phyloP scores from a whole-genome alignment of 2,888 invertebrate species.

The Cephus nigrinus region DNA sequence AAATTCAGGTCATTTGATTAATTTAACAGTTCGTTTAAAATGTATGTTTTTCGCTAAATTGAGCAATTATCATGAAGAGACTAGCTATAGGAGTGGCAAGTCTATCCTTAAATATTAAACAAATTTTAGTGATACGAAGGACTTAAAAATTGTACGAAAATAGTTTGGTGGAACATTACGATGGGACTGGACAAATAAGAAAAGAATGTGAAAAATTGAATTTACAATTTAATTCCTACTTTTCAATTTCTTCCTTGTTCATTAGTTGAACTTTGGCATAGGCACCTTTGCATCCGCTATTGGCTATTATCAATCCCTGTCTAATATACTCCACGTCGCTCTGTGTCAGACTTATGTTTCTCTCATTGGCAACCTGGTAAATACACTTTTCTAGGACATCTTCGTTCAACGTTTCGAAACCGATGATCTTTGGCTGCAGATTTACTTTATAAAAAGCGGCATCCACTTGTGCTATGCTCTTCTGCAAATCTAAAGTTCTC shows the following conservation, averaged over 20 bases:
- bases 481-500: constrained; percentile 34
- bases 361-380: constrained; percentile 39
- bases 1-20: neutral
- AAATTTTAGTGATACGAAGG: neutral
- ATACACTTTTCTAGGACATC: constrained; percentile 50
- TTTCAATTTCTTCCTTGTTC: constrained; percentile 6
- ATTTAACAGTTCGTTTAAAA: neutral
- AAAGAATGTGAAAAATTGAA: neutral
- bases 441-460: constrained; percentile 26
- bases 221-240: neutral
- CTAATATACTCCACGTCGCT: constrained; percentile 40
- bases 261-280: constrained; percentile 51
- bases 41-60: neutral
- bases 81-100: neutral
- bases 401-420: constrained; percentile 40
- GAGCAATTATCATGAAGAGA: neutral
- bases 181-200: neutral
- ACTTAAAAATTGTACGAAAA: neutral
- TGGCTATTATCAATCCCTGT: constrained; percentile 34
- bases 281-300: constrained; percentile 59
- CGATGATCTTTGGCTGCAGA: constrained; percentile 35
- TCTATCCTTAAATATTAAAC: neutral
- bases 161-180: neutral
- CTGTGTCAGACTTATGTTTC: constrained; percentile 35
- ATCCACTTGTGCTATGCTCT: constrained; percentile 33